Percentiles rank a stretch among this genome's conserved stretches.
Conservation (phyloP, 2,113 vertebrate genomes). For the Otus sunia region DNA sequence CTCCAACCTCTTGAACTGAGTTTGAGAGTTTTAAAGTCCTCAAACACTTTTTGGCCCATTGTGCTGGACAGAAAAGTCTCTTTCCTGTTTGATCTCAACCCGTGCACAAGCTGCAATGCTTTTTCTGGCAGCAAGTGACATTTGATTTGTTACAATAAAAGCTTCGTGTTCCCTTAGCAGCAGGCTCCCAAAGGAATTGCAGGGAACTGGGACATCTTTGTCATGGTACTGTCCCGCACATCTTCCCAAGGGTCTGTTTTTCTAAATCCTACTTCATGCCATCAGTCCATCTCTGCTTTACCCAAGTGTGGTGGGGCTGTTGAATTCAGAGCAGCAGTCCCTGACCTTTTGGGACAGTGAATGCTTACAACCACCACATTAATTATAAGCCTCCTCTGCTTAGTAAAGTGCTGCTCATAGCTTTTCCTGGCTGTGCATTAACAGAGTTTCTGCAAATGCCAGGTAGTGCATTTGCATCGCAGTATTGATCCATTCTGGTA, state of each 20-base stretch:
- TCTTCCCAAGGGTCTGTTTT: not conserved
- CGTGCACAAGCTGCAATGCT: accelerated
- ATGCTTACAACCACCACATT: not conserved
- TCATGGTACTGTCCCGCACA: not conserved
- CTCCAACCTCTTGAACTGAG: not conserved
- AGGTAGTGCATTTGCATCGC: not conserved
- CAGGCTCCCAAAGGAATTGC: not conserved
- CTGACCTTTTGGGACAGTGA: not conserved
- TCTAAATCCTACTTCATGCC: not conserved
- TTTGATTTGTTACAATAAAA: not conserved
- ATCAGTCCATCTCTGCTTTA: not conserved
- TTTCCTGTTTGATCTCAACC: not conserved
- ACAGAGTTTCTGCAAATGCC: not conserved
- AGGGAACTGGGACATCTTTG: conserved; percentile 1
- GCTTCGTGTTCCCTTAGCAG: not conserved
- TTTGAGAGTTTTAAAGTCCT: not conserved
- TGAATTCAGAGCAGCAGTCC: not conserved
- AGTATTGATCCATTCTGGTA: not conserved
- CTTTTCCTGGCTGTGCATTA: not conserved
- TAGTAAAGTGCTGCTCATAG: not conserved
- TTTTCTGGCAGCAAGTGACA: not conserved
- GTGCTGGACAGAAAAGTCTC: not conserved
- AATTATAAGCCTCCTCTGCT: not conserved
- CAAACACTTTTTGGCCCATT: not conserved
- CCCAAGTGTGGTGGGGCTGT: not conserved